phyloP scores from a whole-genome alignment of 2,888 invertebrate species.

The Sepiola atlantica region DNA sequence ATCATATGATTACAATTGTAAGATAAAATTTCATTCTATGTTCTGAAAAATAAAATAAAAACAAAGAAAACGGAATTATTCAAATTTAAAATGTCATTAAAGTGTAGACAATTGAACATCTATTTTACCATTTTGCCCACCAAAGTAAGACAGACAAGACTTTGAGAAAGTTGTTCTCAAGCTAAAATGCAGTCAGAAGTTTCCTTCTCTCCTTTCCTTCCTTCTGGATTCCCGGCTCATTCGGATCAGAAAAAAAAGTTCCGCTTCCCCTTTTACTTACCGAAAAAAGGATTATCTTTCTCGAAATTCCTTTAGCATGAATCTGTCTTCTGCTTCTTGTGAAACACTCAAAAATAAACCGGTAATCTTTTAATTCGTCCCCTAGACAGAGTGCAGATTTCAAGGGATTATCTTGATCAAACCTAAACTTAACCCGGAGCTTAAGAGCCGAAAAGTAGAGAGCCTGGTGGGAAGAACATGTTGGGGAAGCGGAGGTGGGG shows the following conservation, averaged over 20 bases:
- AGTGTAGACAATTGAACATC: not conserved
- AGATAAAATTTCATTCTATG: too few relatives aligned
- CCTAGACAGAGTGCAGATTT: conserved; percentile 5
- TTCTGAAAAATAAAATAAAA: too few relatives aligned
- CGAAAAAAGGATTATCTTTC: not conserved
- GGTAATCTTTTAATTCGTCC: not conserved
- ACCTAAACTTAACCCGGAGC: not conserved
- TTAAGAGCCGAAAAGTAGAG: not conserved
- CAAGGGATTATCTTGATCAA: not conserved
- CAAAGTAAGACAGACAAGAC: not conserved
- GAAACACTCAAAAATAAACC: conserved; percentile 9
- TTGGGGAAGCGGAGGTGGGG: not conserved
- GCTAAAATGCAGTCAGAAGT: not conserved
- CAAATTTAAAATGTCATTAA: too few relatives aligned
- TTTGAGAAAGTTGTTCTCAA: not conserved
- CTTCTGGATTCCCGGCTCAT: too few relatives aligned
- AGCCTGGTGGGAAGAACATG: too few relatives aligned
- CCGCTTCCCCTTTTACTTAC: not conserved
- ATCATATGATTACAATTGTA: too few relatives aligned
- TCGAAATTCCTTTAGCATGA: not conserved
- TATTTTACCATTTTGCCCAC: not conserved
- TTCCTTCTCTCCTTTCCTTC: not conserved
- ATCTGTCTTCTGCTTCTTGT: not conserved
- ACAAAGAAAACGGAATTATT: too few relatives aligned
- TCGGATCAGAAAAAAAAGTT: too few relatives aligned